phyloP scores from a whole-genome alignment of 2,113 vertebrate genomes.

The Opisthocomus hoazin region DNA sequence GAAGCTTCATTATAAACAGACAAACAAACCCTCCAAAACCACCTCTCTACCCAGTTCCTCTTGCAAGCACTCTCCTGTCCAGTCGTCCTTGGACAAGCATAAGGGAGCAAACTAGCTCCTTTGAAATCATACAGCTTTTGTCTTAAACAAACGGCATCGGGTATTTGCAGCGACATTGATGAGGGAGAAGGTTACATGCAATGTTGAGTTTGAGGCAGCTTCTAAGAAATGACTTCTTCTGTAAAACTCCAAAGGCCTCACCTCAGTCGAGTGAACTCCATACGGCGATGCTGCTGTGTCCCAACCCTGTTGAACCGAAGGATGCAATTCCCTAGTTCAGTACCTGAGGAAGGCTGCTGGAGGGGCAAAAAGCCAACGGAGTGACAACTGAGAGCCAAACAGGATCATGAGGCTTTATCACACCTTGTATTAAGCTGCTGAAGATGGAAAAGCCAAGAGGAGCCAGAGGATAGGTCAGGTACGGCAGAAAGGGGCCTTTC shows the following conservation, averaged over 20 bases:
- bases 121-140: background rate
- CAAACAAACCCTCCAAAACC: background rate
- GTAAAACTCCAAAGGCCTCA: background rate
- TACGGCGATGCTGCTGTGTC: accelerated
- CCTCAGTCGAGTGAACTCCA: accelerated
- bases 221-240: background rate
- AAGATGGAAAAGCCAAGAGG: background rate
- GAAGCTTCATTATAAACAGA: background rate
- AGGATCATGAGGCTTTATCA: background rate
- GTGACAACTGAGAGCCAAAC: background rate
- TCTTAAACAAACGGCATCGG: background rate
- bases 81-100: background rate
- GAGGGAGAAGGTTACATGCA: background rate
- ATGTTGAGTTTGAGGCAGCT: background rate
- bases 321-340: background rate
- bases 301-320: background rate
- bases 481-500: background rate
- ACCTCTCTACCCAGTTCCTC: background rate
- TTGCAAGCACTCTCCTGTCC: background rate
- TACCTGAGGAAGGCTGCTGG: background rate
- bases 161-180: background rate
- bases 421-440: background rate
- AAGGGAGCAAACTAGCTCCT: background rate
- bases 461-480: background rate
- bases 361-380: background rate